Evolutionary conservation across 2,888 invertebrate genomes (phyloP).

Genomic region (Argyra leucocephala): DNA sequence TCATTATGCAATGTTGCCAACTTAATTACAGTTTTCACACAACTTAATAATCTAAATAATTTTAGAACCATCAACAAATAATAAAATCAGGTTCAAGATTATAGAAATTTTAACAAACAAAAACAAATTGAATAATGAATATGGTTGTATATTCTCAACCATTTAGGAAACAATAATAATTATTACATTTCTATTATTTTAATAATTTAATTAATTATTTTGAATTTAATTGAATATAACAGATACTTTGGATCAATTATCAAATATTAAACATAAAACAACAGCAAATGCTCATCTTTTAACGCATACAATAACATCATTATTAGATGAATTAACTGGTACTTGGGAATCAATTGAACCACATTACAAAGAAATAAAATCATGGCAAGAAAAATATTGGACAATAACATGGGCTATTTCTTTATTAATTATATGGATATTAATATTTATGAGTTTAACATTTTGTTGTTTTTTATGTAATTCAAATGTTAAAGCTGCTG

Average conservation of each 20-base stretch:
- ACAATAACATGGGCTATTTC: slow-evolving; percentile 37
- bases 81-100: too few relatives aligned
- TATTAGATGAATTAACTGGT: slow-evolving; percentile 36
- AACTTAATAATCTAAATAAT: too few relatives aligned
- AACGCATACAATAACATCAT: slow-evolving; percentile 35
- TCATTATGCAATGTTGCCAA: too few relatives aligned
- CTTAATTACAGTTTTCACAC: too few relatives aligned
- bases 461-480: slow-evolving; percentile 41
- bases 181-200: too few relatives aligned
- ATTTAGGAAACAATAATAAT: too few relatives aligned
- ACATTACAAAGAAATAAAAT: slow-evolving; percentile 33
- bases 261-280: slow-evolving; percentile 38
- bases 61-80: too few relatives aligned
- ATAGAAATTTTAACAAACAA: too few relatives aligned
- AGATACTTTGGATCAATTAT: slow-evolving; percentile 42
- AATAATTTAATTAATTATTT: too few relatives aligned
- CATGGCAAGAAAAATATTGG: slow-evolving; percentile 38
- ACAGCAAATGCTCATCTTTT: slow-evolving; percentile 40
- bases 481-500: slow-evolving; percentile 38
- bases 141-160: too few relatives aligned
- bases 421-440: slow-evolving; percentile 37
- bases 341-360: slow-evolving; percentile 37
- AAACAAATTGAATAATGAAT: too few relatives aligned
- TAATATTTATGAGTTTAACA: slow-evolving; percentile 38
- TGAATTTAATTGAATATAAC: too few relatives aligned